Evolutionary conservation across 1,140 invertebrate genomes (phyloP), one percentile per base, ranked within the genome.

Genomic region (Leptopilina clavipes): DNA sequence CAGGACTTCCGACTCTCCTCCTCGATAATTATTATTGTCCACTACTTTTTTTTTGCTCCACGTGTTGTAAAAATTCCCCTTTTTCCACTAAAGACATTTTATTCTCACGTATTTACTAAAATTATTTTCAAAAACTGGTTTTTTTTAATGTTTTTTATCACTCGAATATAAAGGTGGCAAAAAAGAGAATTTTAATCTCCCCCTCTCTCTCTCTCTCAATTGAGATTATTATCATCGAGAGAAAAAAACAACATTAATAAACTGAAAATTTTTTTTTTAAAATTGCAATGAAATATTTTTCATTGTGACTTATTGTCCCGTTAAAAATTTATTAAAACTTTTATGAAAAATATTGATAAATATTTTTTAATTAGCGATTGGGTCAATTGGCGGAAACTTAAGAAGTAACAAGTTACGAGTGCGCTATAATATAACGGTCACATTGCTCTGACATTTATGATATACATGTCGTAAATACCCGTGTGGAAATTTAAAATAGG

Each of bases 361-460:
- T 52, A 52, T 52, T 6, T 8, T n/a, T 40, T 52, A 52, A 52
- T 52, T n/a, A 52, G 48, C 48, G 48, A 52, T 17, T 52, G 48
- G 48, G 48, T 52, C 48, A 52, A 52, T 6, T 17, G 48, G 48
- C n/a, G 48, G 48, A 52, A 52, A 52, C 48, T 52, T 52, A n/a
- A 52, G 48, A 52, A 17, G 48, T 52, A 52, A 52, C 48, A 25
- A 59, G 17, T 65, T 31, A 65, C 22, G 25, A 65, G 12, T n/a
- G 25, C 11, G 59, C 19, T 22, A 22, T 37, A 65, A 65, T 65
- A 22, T 59, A 78, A 78, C 56, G 72, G 52, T 72, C 65, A 59
- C 48, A 31, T 40, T 40, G 43, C 52, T 54, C 40, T 59, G 75
- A 74, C 22, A 56, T 71, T 71, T 71, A 40, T 72, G 17, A 12